Evolutionary conservation across 2,888 invertebrate species (phyloP).

Genomic region (Cephonodes hylas): DNA sequence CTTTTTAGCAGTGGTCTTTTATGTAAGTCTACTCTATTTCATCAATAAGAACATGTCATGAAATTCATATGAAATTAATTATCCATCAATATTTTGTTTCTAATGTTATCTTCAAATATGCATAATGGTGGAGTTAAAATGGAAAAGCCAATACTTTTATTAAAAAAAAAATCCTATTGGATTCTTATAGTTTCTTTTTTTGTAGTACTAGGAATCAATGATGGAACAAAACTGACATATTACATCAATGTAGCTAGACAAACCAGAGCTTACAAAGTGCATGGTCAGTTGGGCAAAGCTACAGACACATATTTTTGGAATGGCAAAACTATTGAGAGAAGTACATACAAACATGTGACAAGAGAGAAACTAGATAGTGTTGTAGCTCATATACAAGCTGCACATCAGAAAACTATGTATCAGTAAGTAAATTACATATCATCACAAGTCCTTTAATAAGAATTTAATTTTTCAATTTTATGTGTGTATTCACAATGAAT

Average conservation of each 20-base stretch:
- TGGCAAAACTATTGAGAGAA: slow-evolving; percentile 86
- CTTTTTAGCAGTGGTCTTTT: slow-evolving; percentile 87
- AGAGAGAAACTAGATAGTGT: slow-evolving; percentile 86
- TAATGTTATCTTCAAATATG: too few relatives aligned
- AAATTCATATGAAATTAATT: too few relatives aligned
- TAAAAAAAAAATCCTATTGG: too few relatives aligned
- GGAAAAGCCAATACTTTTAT: too few relatives aligned
- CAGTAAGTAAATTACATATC: slow-evolving; percentile 81
- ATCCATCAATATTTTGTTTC: too few relatives aligned
- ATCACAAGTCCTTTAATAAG: too few relatives aligned
- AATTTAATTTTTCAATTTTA: too few relatives aligned
- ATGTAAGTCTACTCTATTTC: slow-evolving; percentile 71
- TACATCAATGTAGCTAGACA: slow-evolving; percentile 82
- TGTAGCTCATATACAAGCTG: slow-evolving; percentile 89
- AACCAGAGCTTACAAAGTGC: slow-evolving; percentile 86
- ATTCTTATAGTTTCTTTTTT: too few relatives aligned
- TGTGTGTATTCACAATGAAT: too few relatives aligned
- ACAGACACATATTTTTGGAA: slow-evolving; percentile 87
- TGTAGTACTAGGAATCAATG: slow-evolving; percentile 87
- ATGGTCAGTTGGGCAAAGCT: slow-evolving; percentile 87
- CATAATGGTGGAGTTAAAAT: too few relatives aligned
- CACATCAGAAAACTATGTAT: slow-evolving; percentile 93
- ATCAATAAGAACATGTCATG: too few relatives aligned
- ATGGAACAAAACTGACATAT: slow-evolving; percentile 80
- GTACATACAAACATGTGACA: slow-evolving; percentile 86